A percentile compares a stretch with the other conserved stretches of the same genome.
These are phyloP conservation scores for Syrphus vitripennis DNA, from an alignment of 2,888 invertebrate species.

Conservation along the genomic window DNA sequence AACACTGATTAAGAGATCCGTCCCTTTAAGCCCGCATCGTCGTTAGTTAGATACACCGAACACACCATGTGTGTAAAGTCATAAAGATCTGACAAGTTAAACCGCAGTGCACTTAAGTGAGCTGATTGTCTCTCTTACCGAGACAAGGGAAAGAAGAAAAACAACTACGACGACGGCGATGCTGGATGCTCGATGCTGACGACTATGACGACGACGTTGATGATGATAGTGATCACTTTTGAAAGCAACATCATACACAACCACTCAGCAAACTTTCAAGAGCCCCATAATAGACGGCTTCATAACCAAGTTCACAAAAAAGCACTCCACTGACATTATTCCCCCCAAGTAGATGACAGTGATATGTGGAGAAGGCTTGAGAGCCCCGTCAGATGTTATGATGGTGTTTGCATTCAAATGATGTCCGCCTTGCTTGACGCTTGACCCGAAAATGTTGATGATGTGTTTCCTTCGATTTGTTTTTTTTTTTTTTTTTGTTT, in stretches of 20 bases:
- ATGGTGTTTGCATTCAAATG: slow-evolving; percentile 36
- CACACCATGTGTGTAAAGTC: slow-evolving; percentile 51
- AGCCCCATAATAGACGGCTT: slow-evolving; percentile 56
- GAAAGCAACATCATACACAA: slow-evolving; percentile 58
- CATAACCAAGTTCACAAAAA: slow-evolving; percentile 49
- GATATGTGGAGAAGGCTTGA: slow-evolving; percentile 54
- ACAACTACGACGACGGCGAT: slow-evolving; percentile 22
- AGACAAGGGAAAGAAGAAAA: not conserved
- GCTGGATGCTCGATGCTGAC: too few relatives aligned
- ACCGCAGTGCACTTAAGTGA: slow-evolving; percentile 67
- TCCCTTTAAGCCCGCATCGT: slow-evolving; percentile 61
- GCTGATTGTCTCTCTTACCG: slow-evolving; percentile 67
- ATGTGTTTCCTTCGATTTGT: slow-evolving; percentile 32
- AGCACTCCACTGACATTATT: slow-evolving; percentile 25
- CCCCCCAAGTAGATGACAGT: slow-evolving; percentile 34
- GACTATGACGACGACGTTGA: slow-evolving; percentile 10
- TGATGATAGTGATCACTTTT: slow-evolving; percentile 54
- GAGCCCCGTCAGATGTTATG: not conserved
- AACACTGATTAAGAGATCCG: slow-evolving; percentile 71
- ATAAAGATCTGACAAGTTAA: slow-evolving; percentile 67
- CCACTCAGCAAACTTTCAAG: slow-evolving; percentile 62
- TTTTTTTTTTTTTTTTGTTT: not conserved
- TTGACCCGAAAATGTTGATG: slow-evolving; percentile 66
- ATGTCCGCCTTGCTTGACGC: slow-evolving; percentile 60
- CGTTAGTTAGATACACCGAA: not conserved